phyloP scores from a whole-genome alignment of 2,113 vertebrate species.

The Hipposideros armiger region DNA sequence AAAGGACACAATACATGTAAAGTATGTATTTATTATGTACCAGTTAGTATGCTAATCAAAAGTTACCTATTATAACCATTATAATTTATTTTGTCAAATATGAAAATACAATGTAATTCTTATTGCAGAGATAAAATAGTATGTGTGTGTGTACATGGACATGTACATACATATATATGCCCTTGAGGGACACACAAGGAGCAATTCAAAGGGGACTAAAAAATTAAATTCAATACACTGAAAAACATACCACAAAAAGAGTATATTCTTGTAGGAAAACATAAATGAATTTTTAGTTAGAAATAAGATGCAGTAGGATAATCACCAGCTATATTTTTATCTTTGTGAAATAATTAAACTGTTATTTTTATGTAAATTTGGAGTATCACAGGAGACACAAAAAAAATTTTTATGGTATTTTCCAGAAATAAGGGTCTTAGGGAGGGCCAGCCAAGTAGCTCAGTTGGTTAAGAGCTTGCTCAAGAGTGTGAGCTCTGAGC shows the following conservation, averaged over 20 bases:
- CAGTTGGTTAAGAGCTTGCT: too few species aligned
- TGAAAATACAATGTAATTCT: constrained; percentile 2
- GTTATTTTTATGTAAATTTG: constrained; percentile 22
- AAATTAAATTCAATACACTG: constrained; percentile 33
- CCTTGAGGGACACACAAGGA: background rate
- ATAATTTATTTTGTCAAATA: background rate
- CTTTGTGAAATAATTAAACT: background rate
- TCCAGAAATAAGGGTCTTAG: background rate
- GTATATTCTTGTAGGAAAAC: background rate
- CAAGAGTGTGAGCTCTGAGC: too few species aligned
- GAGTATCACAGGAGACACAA: background rate
- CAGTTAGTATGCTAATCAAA: background rate
- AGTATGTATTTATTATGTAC: background rate
- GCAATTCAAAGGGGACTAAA: background rate
- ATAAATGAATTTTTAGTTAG: background rate
- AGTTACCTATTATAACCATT: background rate
- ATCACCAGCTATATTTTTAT: constrained; percentile 45
- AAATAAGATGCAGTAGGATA: background rate
- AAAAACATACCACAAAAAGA: background rate
- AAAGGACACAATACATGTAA: constrained; percentile 3
- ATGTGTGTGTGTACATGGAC: background rate
- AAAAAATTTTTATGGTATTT: background rate
- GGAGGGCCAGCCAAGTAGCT: too few species aligned
- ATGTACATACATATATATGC: background rate
- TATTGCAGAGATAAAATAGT: background rate